phyloP scores from a whole-genome alignment of 2,797 vertebrate species.

The Phataginus tricuspis region DNA sequence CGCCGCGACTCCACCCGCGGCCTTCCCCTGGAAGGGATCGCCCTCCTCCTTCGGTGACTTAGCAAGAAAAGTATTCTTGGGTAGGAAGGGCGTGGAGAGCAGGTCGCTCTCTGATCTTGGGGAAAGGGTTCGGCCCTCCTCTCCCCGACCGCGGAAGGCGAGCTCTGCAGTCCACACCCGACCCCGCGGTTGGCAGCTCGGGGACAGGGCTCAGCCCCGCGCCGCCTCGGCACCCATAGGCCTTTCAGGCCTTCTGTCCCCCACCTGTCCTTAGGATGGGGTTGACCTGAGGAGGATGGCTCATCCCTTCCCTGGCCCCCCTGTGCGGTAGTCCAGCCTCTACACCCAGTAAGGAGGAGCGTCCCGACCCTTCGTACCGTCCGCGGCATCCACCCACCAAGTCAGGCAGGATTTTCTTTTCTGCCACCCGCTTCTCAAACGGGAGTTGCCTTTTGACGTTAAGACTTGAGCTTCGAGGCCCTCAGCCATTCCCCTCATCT shows the following conservation, averaged over 20 bases:
- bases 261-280: conserved; percentile 57
- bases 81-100: conserved; percentile 78
- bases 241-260: conserved; percentile 33
- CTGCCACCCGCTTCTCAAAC: conserved; percentile 18
- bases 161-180: conserved; percentile 58
- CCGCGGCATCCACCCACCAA: conserved; percentile 74
- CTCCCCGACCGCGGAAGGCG: not conserved
- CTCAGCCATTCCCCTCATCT: conserved; percentile 26
- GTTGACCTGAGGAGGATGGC: conserved; percentile 32
- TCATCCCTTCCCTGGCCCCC: not conserved
- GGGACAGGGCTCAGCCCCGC: not conserved
- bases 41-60: conserved; percentile 78
- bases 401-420: conserved; percentile 29
- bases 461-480: conserved; percentile 42
- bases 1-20: conserved; percentile 44
- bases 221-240: not conserved
- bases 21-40: conserved; percentile 37
- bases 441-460: conserved; percentile 70
- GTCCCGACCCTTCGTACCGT: conserved; percentile 76
- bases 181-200: not conserved
- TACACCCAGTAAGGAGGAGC: conserved; percentile 33
- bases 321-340: conserved; percentile 31
- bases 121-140: conserved; percentile 46
- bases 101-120: conserved; percentile 65
- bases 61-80: conserved; percentile 83